These are phyloP conservation scores for Campopleginae sp. DNA, from an alignment of 2,888 invertebrate genomes.

Conservation along the genomic window DNA sequence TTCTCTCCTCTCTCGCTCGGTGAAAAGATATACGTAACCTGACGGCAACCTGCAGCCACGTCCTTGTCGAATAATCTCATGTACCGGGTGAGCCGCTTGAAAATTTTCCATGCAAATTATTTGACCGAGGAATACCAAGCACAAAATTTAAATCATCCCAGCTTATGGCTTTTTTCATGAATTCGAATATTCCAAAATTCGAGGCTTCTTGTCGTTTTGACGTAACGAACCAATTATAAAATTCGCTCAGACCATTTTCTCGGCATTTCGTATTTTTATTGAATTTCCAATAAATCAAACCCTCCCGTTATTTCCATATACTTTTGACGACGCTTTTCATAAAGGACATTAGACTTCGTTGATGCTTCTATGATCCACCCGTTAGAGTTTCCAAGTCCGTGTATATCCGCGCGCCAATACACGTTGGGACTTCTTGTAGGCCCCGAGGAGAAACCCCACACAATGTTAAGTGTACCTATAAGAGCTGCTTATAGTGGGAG, in stretches of 20 bases:
- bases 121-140: background rate
- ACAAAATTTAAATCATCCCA: background rate
- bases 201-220: background rate
- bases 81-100: constrained; percentile 60
- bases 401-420: constrained; percentile 60
- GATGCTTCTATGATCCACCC: constrained; percentile 45
- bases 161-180: background rate
- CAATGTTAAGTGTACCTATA: constrained; percentile 52
- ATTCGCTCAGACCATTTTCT: background rate
- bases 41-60: constrained; percentile 71
- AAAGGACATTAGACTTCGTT: background rate
- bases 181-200: background rate
- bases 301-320: background rate
- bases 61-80: constrained; percentile 65
- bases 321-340: background rate
- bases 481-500: constrained; percentile 71
- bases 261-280: background rate
- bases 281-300: background rate
- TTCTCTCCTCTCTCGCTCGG: constrained; percentile 54
- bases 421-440: constrained; percentile 70
- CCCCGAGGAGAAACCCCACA: constrained; percentile 69
- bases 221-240: background rate
- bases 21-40: constrained; percentile 68
- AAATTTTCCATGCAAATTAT: background rate
- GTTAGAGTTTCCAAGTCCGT: constrained; percentile 60